Evolutionary conservation across 1,140 invertebrate species (phyloP).

Genomic region (Eueides isabella): DNA sequence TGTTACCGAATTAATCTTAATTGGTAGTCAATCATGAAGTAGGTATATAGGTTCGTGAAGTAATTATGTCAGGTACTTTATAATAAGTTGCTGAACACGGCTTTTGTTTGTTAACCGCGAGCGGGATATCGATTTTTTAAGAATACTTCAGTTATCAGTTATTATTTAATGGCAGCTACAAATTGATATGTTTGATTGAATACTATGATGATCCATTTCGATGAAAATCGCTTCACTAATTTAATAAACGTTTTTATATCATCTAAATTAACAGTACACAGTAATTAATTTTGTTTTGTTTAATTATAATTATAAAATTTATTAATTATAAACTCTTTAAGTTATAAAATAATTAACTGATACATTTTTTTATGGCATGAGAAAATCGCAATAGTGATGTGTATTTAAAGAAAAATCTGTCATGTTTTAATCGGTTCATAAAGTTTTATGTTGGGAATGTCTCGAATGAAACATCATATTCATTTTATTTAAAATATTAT

Average conservation of each 20-base stretch:
- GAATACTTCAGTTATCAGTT: background rate
- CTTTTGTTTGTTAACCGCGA: background rate
- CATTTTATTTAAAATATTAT: background rate
- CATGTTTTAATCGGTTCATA: slow-evolving; percentile 10
- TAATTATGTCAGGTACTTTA: background rate
- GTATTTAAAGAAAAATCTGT: background rate
- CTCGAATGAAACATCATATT: background rate
- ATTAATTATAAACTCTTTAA: background rate
- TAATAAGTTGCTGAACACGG: background rate
- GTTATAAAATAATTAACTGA: background rate
- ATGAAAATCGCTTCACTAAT: background rate
- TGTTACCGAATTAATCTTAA: slow-evolving; percentile 47
- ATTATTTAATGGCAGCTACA: background rate
- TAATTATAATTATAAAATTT: background rate
- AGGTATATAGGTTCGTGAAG: background rate
- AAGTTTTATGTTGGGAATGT: slow-evolving; percentile 9
- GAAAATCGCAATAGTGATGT: slow-evolving; percentile 4
- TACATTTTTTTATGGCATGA: slow-evolving; percentile 4
- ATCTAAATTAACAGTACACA: background rate
- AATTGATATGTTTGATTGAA: background rate
- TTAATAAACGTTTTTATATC: background rate
- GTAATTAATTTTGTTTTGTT: background rate
- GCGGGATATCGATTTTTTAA: slow-evolving; percentile 9
- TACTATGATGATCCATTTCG: background rate
- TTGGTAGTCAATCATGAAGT: slow-evolving; percentile 31